Percentiles rank a stretch among this genome's conserved stretches.
These are phyloP conservation scores for Agrypnus murinus DNA, from an alignment of 2,888 invertebrate species.

Conservation along the genomic window DNA sequence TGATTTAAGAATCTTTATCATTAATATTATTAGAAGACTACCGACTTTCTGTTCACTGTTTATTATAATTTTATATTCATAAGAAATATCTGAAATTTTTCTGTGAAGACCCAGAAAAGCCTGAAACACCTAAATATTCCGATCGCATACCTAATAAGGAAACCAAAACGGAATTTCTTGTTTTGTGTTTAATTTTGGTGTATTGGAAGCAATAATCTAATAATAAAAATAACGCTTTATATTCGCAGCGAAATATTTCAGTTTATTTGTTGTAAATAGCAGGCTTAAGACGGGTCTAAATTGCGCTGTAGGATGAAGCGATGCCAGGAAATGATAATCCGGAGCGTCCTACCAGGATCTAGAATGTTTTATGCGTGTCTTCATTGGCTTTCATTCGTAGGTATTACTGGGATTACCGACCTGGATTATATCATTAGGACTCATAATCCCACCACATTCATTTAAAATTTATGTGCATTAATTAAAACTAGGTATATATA, in stretches of 20 bases:
- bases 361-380: slow-evolving; percentile 66
- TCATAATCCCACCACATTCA: slow-evolving; percentile 64
- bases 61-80: too few relatives aligned
- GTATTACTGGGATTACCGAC: slow-evolving; percentile 66
- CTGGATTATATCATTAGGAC: slow-evolving; percentile 67
- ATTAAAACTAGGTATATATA: slow-evolving; percentile 43
- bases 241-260: slow-evolving; percentile 45
- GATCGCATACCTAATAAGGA: too few relatives aligned
- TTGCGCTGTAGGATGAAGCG: slow-evolving; percentile 46
- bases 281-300: slow-evolving; percentile 46
- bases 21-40: too few relatives aligned
- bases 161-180: too few relatives aligned
- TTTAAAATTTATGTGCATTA: slow-evolving; percentile 64
- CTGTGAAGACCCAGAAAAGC: too few relatives aligned
- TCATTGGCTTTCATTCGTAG: slow-evolving; percentile 67
- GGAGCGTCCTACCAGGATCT: slow-evolving; percentile 60
- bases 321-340: slow-evolving; percentile 60
- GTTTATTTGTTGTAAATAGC: slow-evolving; percentile 49
- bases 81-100: too few relatives aligned
- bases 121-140: too few relatives aligned
- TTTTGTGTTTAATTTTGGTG: neutral
- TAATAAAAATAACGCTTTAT: slow-evolving; percentile 11
- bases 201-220: neutral
- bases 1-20: too few relatives aligned
- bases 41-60: too few relatives aligned